phyloP scores from a whole-genome alignment of 1,140 invertebrate genomes.

The Trichonephila inaurata region DNA sequence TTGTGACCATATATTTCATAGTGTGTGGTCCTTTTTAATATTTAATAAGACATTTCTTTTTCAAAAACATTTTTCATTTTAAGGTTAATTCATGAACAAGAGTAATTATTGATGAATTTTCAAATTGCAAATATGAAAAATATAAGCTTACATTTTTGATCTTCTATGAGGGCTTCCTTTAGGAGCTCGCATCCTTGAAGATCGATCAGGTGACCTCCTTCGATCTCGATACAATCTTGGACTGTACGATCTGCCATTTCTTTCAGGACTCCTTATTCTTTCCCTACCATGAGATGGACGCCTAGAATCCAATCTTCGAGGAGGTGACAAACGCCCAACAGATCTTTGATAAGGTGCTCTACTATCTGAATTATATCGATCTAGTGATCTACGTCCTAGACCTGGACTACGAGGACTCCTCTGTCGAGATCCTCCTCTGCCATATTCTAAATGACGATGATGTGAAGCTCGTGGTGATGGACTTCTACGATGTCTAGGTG shows the following conservation, averaged over 20 bases:
- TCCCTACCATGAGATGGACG: not conserved
- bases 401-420: not conserved
- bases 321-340: not conserved
- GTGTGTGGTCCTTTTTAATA: too few species aligned
- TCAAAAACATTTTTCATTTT: too few species aligned
- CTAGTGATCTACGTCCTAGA: not conserved
- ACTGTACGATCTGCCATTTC: slow-evolving; percentile 56
- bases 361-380: not conserved
- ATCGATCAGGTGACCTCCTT: slow-evolving; percentile 46
- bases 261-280: slow-evolving; percentile 39
- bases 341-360: not conserved
- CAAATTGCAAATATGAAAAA: not conserved
- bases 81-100: too few species aligned
- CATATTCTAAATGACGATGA: slow-evolving; percentile 22
- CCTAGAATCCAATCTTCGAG: not conserved
- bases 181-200: slow-evolving; percentile 67
- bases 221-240: slow-evolving; percentile 37
- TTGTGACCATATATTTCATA: too few species aligned
- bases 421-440: not conserved
- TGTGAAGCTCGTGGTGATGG: slow-evolving; percentile 64
- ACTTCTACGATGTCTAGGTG: slow-evolving; percentile 24
- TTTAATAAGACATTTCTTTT: too few species aligned
- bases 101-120: not conserved
- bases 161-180: slow-evolving; percentile 79
- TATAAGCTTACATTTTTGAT: slow-evolving; percentile 74